A percentile compares a stretch with the other conserved stretches of the same genome.
phyloP scores from a whole-genome alignment of 92 coral and sea anemone species.

The Phymanthus crucifer region DNA sequence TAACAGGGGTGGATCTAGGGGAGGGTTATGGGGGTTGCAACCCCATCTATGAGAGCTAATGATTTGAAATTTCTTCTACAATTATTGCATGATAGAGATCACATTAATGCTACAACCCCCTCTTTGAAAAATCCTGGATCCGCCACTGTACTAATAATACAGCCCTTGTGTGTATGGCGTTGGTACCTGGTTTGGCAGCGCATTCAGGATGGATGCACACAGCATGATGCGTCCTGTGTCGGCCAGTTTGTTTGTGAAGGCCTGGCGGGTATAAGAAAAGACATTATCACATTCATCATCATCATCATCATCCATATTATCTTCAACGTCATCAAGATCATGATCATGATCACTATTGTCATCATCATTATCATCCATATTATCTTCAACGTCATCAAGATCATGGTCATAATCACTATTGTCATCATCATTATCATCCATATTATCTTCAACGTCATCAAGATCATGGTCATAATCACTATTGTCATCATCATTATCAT shows the following conservation, averaged over 20 bases:
- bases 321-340: not conserved
- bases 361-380: not conserved
- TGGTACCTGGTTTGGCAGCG: constrained; percentile 92
- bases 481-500: not conserved
- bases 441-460: not conserved
- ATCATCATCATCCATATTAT: no score
- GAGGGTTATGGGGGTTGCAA: no score
- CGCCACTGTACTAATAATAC: no score
- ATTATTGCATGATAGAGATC: no score
- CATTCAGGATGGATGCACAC: constrained; percentile 70
- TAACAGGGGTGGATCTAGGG: no score
- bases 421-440: not conserved
- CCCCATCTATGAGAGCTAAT: no score
- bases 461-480: not conserved
- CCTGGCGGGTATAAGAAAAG: constrained; percentile 41
- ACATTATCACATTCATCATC: not conserved
- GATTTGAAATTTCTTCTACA: no score
- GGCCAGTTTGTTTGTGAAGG: constrained; percentile 85
- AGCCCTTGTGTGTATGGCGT: no score
- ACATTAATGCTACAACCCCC: no score
- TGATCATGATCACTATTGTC: not conserved
- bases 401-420: not conserved
- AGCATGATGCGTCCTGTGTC: constrained; percentile 89
- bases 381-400: not conserved
- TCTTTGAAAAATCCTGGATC: no score